These are phyloP conservation scores for Ganaspis brasiliensis DNA, from an alignment of 2,888 invertebrate species.

Conservation along the genomic window DNA sequence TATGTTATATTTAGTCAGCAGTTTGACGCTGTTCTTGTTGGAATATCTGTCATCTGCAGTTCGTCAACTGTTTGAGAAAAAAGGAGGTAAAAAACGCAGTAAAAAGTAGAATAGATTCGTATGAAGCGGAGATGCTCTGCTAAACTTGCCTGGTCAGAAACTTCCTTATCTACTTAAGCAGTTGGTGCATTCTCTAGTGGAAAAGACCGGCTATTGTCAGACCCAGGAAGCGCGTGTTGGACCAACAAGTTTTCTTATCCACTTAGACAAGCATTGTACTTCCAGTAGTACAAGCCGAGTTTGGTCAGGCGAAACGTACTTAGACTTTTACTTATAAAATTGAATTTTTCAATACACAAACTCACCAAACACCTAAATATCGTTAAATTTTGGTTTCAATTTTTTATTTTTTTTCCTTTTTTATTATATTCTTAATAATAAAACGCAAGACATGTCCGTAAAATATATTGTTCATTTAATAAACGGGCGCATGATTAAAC, in stretches of 20 bases:
- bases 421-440: too few relatives aligned
- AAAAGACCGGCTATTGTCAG: conserved; percentile 22
- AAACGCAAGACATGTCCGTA: too few relatives aligned
- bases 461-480: too few relatives aligned
- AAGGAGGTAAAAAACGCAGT: not conserved
- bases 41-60: conserved; percentile 14
- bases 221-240: conserved; percentile 5
- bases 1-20: not conserved
- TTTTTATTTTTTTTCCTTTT: too few relatives aligned
- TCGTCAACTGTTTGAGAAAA: not conserved
- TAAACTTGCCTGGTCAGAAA: conserved; percentile 19
- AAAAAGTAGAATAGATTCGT: conserved; percentile 5
- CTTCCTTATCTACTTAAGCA: conserved; percentile 30
- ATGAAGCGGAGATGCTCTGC: not conserved
- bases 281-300: not conserved
- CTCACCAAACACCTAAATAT: too few relatives aligned
- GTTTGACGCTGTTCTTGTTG: not conserved
- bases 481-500: too few relatives aligned
- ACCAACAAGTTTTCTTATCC: conserved; percentile 34
- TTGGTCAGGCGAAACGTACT: conserved; percentile 3
- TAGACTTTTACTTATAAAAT: not conserved
- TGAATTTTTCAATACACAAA: not conserved
- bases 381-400: too few relatives aligned
- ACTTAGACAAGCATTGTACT: conserved; percentile 24
- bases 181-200: conserved; percentile 28